Percentiles rank a stretch among this genome's conserved stretches.
phyloP scores from a whole-genome alignment of 2,113 vertebrate species.

The Rattus norvegicus region GRCr8 NC_086026.1:36323001-36323500 shows the following conservation, averaged over 20 bases:
- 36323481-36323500: not conserved
- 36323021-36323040: not conserved
- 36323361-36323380: not conserved
- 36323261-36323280: accelerated
- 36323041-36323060: not conserved
- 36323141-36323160: accelerated
- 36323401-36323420: too few species aligned
- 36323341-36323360: accelerated
- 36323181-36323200: accelerated
- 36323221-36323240: accelerated
- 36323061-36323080: not conserved
- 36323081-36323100: not conserved
- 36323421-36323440: not conserved
- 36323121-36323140: not conserved
- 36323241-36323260: accelerated
- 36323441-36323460: too few species aligned
- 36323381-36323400: accelerated
- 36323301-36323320: not conserved
- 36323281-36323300: accelerated
- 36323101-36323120: not conserved
- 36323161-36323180: accelerated
- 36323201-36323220: not conserved
- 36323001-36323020: not conserved
- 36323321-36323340: not conserved
- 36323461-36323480: accelerated